Evolutionary conservation across 1,140 invertebrate genomes (phyloP), one percentile per base, ranked within the genome.

Genomic region (Periplaneta americana): DNA sequence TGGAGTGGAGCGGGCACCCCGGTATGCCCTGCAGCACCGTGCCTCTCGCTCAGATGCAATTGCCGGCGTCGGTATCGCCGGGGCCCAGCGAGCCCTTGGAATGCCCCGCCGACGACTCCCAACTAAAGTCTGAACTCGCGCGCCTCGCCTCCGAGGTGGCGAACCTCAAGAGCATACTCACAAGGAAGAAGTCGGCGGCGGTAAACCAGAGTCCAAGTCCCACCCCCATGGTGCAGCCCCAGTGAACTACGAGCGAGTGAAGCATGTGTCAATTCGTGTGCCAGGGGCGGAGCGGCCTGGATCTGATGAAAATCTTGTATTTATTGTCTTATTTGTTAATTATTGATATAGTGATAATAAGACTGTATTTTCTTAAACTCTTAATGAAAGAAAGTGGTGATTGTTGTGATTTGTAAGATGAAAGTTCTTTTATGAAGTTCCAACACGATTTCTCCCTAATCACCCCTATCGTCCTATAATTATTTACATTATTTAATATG

Each of bases 61-160:
- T 74, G 75, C 74, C 81, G 77, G 82, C 74, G 48, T 82, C 75
- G 39, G 34, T 82, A 37, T 82, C 84, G 13, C 75, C 82, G 86
- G 33, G 82, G 84, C 11, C 84, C 79, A 77, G 80, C 77, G 81
- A 82, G 13, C 75, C 82, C 83, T 74, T 81, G 82, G 78, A 84
- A 74, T 80, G 80, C 80, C 22, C 9, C 13, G 1, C 78, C 13
- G 39, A 93, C 91, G 92, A 91, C 84, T 87, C 85, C 32, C 93
- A 95, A 85, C 91, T 99, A 1, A 95, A 97, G 85, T 94, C 93
- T 1, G 94, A 98, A 88, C 89, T 98, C 83, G 95, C 96, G 80
- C 91, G 95, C 81, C 91, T 99, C 8, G 96, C 97, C 15, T 95
- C 94, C 1, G 98, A 99, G 87, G 96, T 98, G 66, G 96, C 96